Conservation (phyloP, 2,113 vertebrate genomes). For the Emydura subglobosa region DNA sequence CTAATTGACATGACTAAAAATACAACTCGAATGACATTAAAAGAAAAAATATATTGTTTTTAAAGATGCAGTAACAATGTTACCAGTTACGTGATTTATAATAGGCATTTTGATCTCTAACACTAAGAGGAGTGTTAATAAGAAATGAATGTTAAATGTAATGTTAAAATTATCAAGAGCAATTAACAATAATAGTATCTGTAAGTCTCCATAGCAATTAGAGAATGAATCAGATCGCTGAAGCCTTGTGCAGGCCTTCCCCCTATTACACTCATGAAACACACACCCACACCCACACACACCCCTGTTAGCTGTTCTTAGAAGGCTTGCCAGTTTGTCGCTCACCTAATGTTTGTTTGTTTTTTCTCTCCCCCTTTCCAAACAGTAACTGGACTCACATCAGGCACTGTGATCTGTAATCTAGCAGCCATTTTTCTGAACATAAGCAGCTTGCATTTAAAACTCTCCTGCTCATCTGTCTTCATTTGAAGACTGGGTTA, state of each 20-base stretch:
- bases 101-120: constrained; percentile 26
- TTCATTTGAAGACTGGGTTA: constrained; percentile 93
- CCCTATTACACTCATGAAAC: background rate
- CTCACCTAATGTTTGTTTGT: constrained; percentile 35
- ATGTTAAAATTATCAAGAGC: constrained; percentile 58
- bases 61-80: background rate
- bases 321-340: background rate
- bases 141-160: constrained; percentile 44
- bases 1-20: constrained; percentile 35
- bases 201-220: constrained; percentile 56
- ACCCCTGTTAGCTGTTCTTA: background rate
- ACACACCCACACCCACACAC: fast-evolving
- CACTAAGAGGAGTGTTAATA: constrained; percentile 1
- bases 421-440: constrained; percentile 84
- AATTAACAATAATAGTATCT: constrained; percentile 58
- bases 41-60: background rate
- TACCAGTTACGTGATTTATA: background rate
- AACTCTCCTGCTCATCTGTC: constrained; percentile 86
- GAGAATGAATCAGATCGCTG: background rate
- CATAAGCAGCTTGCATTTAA: constrained; percentile 87
- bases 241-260: background rate
- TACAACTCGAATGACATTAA: background rate
- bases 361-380: constrained; percentile 44
- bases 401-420: constrained; percentile 75
- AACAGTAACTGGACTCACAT: constrained; percentile 61